Evolutionary conservation across 2,113 vertebrate species (phyloP).

Genomic region (Carassius carassius): DNA sequence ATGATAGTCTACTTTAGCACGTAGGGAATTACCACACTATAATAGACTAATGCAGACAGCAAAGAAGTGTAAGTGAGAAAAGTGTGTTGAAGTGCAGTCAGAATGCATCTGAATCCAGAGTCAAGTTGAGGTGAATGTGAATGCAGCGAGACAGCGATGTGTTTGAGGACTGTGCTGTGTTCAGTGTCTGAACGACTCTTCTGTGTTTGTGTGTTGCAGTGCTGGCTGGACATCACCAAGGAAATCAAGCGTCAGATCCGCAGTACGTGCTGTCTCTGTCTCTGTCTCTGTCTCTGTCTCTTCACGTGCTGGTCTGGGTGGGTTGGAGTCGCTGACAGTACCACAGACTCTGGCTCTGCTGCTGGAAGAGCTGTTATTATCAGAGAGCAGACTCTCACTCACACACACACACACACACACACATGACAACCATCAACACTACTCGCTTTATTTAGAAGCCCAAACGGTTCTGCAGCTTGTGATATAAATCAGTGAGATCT

Average conservation of each 20-base stretch:
- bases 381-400: neutral
- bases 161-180: neutral
- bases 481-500: too few relatives aligned
- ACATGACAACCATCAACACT: neutral
- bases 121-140: neutral
- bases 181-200: neutral
- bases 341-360: neutral
- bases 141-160: too few relatives aligned
- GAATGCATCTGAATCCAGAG: neutral
- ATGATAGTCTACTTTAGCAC: too few relatives aligned
- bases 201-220: slow-evolving; percentile 61
- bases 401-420: neutral
- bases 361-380: slow-evolving; percentile 17
- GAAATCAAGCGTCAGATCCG: slow-evolving; percentile 79
- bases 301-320: neutral
- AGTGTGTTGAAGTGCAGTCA: neutral
- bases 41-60: too few relatives aligned
- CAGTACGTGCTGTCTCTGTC: slow-evolving; percentile 68
- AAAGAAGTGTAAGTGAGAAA: too few relatives aligned
- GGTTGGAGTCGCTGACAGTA: neutral
- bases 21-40: too few relatives aligned
- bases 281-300: neutral
- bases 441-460: too few relatives aligned
- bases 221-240: slow-evolving; percentile 78
- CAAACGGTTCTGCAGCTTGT: too few relatives aligned